Evolutionary conservation across 1,140 invertebrate genomes (phyloP).

Genomic region (Goniozus legneri): DNA sequence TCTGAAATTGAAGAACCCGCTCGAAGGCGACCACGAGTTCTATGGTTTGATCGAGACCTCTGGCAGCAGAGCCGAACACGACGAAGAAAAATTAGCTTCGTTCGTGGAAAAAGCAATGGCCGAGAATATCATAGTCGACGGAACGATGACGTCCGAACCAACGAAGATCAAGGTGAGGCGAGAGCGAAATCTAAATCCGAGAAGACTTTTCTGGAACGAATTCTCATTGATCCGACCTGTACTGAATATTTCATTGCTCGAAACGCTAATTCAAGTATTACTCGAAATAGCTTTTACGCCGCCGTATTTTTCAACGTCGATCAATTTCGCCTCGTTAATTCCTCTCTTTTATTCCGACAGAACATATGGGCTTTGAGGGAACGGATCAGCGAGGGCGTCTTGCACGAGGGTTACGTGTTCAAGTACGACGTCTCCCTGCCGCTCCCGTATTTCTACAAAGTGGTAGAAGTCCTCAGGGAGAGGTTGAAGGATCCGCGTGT

Average conservation of each 20-base stretch:
- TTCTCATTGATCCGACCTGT: too few species aligned
- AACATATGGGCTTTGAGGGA: slow-evolving; percentile 83
- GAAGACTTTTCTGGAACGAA: too few species aligned
- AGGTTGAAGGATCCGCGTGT: slow-evolving; percentile 59
- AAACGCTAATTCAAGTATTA: too few species aligned
- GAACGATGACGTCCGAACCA: slow-evolving; percentile 77
- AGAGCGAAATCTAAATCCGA: too few species aligned
- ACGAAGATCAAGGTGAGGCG: slow-evolving; percentile 77
- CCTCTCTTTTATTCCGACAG: too few species aligned
- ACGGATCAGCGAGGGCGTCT: slow-evolving; percentile 75
- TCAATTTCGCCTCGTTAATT: too few species aligned
- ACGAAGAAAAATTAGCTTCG: slow-evolving; percentile 79
- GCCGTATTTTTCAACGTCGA: too few species aligned
- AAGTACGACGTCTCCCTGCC: slow-evolving; percentile 96
- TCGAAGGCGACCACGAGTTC: slow-evolving; percentile 65
- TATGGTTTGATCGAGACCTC: slow-evolving; percentile 91
- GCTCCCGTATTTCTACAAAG: slow-evolving; percentile 75
- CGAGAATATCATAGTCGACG: slow-evolving; percentile 72
- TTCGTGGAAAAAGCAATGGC: slow-evolving; percentile 77
- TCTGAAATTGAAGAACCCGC: slow-evolving; percentile 59
- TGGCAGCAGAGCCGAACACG: slow-evolving; percentile 77
- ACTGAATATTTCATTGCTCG: too few species aligned
- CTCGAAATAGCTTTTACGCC: too few species aligned
- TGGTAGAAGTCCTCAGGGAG: slow-evolving; percentile 71
- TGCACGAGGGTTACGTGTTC: slow-evolving; percentile 85